Evolutionary conservation across 92 coral and sea anemone species (phyloP).

Genomic region (Chrysogorgia sp.): DNA sequence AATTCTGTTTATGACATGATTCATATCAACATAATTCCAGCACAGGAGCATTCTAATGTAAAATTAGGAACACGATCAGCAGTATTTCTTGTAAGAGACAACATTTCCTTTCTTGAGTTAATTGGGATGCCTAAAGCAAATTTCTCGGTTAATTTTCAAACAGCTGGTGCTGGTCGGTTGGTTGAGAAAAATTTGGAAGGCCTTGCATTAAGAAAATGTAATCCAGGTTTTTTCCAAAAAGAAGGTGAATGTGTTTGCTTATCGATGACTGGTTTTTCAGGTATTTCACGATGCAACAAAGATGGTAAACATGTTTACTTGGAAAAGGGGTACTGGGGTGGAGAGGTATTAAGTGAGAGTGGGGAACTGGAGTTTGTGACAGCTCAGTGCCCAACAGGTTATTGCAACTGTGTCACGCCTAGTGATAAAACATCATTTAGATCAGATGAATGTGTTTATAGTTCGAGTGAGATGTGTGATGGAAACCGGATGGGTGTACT

Average conservation of each 20-base stretch:
- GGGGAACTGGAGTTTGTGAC: conserved; percentile 58
- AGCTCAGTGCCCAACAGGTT: conserved; percentile 70
- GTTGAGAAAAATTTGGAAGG: conserved; percentile 44
- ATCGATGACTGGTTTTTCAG: conserved; percentile 34
- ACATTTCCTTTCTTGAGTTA: conserved; percentile 50
- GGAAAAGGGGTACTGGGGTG: conserved; percentile 91
- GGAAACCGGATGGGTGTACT: conserved; percentile 66
- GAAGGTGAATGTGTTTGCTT: conserved; percentile 65
- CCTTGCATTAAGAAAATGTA: conserved; percentile 59
- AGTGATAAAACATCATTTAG: conserved; percentile 40
- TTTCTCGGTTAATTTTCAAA: conserved; percentile 59
- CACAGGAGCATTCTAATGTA: conserved; percentile 11
- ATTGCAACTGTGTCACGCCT: conserved; percentile 58
- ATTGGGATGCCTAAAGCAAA: conserved; percentile 51
- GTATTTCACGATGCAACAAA: conserved; percentile 68
- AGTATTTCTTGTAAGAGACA: conserved; percentile 63
- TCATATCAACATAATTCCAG: conserved; percentile 34
- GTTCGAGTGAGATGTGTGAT: conserved; percentile 56
- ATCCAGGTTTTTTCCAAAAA: conserved; percentile 58
- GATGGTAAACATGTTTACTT: conserved; percentile 57
- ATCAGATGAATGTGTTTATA: conserved; percentile 68
- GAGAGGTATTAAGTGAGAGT: conserved; percentile 41
- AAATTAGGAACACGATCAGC: conserved; percentile 58
- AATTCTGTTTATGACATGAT: conserved; percentile 77
- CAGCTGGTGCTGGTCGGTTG: conserved; percentile 62